These are phyloP conservation scores for Nerophis lumbriciformis DNA, from an alignment of 2,113 vertebrate genomes.

Conservation along the genomic window DNA sequence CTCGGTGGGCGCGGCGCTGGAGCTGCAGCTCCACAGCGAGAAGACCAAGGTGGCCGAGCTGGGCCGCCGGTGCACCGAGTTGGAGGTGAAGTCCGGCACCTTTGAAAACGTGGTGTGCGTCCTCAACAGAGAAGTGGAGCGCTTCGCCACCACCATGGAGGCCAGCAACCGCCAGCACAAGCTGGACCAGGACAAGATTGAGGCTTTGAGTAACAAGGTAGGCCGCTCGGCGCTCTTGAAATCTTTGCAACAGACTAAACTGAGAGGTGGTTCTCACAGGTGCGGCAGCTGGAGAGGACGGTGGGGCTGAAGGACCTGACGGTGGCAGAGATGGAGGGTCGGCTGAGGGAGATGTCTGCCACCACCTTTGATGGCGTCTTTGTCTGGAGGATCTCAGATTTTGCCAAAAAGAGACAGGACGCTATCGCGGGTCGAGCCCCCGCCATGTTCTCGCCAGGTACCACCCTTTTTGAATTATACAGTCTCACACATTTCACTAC, in stretches of 20 bases:
- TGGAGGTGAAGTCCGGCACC: slow-evolving; percentile 83
- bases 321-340: slow-evolving; percentile 84
- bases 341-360: slow-evolving; percentile 81
- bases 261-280: slow-evolving; percentile 60
- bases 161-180: slow-evolving; percentile 85
- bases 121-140: slow-evolving; percentile 90
- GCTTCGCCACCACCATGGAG: slow-evolving; percentile 80
- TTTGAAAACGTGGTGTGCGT: slow-evolving; percentile 97
- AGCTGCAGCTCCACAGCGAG: slow-evolving; percentile 68
- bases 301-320: slow-evolving; percentile 88
- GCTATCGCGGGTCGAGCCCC: slow-evolving; percentile 85
- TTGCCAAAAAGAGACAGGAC: slow-evolving; percentile 89
- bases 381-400: slow-evolving; percentile 92
- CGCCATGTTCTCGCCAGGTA: slow-evolving; percentile 97
- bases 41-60: slow-evolving; percentile 69
- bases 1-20: slow-evolving; percentile 68
- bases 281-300: slow-evolving; percentile 90
- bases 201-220: slow-evolving; percentile 86
- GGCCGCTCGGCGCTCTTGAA: neutral
- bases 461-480: no score
- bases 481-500: no score
- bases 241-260: neutral
- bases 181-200: slow-evolving; percentile 90
- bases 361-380: slow-evolving; percentile 90
- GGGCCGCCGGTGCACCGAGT: slow-evolving; percentile 70